Percentiles rank a stretch among this genome's conserved stretches.
Evolutionary conservation across 2,113 vertebrate species (phyloP).

Genomic region (Hyla sarda): DNA sequence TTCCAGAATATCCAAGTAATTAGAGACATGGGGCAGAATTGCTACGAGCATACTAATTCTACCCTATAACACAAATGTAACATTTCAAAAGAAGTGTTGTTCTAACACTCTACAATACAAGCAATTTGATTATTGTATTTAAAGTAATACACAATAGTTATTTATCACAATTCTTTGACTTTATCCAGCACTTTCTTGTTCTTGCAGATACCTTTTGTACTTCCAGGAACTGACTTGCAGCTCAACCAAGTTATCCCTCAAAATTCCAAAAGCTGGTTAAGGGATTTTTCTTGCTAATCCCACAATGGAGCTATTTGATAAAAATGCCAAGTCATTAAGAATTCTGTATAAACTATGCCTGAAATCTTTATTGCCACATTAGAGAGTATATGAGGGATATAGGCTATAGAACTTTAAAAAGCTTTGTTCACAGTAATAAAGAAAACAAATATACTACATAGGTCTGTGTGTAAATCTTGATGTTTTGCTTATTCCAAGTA

Average conservation of each 20-base stretch:
- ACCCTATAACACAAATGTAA: too few relatives aligned
- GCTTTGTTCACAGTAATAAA: not conserved
- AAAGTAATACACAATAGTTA: not conserved
- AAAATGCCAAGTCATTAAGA: not conserved
- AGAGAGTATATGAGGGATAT: not conserved
- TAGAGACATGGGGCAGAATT: not conserved
- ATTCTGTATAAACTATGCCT: not conserved
- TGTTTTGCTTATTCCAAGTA: not conserved
- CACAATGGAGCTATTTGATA: not conserved
- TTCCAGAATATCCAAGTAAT: not conserved
- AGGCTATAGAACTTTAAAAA: not conserved
- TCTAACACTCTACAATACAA: too few relatives aligned
- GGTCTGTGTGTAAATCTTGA: not conserved
- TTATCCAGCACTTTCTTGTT: not conserved
- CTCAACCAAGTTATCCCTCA: not conserved
- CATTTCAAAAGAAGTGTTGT: too few relatives aligned
- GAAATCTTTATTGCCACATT: not conserved
- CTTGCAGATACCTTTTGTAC: not conserved
- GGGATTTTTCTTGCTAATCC: not conserved
- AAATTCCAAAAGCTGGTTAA: not conserved
- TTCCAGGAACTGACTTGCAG: not conserved
- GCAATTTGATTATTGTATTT: too few relatives aligned
- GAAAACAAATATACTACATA: not conserved
- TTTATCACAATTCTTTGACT: not conserved
- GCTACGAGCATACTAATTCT: conserved; percentile 2